These are phyloP conservation scores for Nephrocerus scutellatus DNA, from an alignment of 2,888 invertebrate genomes.

Conservation along the genomic window DNA sequence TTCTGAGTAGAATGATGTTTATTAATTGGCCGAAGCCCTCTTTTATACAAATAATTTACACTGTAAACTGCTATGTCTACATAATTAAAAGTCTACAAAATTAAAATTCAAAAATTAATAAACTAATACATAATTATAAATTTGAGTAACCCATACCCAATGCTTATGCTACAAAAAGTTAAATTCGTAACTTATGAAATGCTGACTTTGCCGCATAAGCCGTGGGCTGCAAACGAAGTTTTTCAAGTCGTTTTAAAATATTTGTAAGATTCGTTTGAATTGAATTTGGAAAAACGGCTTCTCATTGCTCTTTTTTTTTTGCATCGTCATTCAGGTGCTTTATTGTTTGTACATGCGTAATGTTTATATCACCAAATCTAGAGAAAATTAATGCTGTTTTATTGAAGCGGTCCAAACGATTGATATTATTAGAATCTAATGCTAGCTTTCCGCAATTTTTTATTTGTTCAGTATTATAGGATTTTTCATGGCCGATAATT, in stretches of 20 bases:
- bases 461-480: background rate
- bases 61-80: too few species aligned
- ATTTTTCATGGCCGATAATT: constrained; percentile 48
- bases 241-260: background rate
- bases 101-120: too few species aligned
- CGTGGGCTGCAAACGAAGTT: background rate
- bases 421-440: background rate
- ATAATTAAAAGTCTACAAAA: too few species aligned
- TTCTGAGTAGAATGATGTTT: too few species aligned
- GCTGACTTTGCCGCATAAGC: too few species aligned
- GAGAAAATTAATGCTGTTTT: constrained; percentile 22
- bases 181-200: too few species aligned
- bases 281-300: constrained; percentile 46
- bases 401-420: constrained; percentile 18
- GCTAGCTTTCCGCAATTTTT: constrained; percentile 1
- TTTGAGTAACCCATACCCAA: too few species aligned
- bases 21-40: too few species aligned
- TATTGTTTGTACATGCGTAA: constrained; percentile 19
- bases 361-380: constrained; percentile 16
- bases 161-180: too few species aligned
- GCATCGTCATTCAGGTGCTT: constrained; percentile 52
- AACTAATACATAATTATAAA: too few species aligned
- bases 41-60: too few species aligned
- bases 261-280: background rate
- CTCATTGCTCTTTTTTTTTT: constrained; percentile 56